Evolutionary conservation across 2,888 invertebrate species (phyloP), one percentile per base, ranked within the genome.

Genomic region (Myopa tessellatipennis): DNA sequence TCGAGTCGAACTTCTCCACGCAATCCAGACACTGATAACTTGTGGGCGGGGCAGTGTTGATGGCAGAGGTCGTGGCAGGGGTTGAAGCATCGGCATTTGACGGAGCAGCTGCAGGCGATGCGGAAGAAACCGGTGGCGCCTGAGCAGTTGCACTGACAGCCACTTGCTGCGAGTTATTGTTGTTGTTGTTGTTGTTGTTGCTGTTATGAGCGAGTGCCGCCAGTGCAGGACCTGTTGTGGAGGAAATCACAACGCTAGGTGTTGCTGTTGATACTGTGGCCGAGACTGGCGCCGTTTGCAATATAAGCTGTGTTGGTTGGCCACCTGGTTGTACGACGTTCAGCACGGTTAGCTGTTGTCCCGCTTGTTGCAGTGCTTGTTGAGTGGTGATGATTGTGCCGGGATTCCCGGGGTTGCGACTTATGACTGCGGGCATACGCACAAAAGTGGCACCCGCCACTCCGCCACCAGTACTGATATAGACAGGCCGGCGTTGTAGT

Each of bases 1-100:
- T 88, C 4, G 87, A 87, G 50, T 88, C 88, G 81, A 89, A 89
- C 79, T 87, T 88, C 52, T 89, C 89, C 40, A 88, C 87, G 58
- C 89, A 89, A 60, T 87, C 87, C 78, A 85, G 81, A 79, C 88
- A 89, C 79, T 88, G 88, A 71, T 85, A 89, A 50, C 84, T 85
- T 45, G 85, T 82, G 38, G 82, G 79, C 8, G 84, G 78, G 26
- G 80, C 81, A 38, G 77, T 80, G 36, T 78, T 73, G 12, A 72
- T 79, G 8, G 82, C 83, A 50, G 82, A 74, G 26, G 78, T 71
- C 63, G 82, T 71, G 38, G 78, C 72, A 18, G 78, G 79, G 73
- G 68, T 45, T 60, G 40, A 75, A 72, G 55, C 77, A 65, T 50
- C 78, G 63, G 67, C 69, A 67, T 70, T 77, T 52, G 73, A 77